A percentile compares a stretch with the other conserved stretches of the same genome.
Evolutionary conservation across 2,888 invertebrate species (phyloP).

Genomic region (Epirrhoe alternata): DNA sequence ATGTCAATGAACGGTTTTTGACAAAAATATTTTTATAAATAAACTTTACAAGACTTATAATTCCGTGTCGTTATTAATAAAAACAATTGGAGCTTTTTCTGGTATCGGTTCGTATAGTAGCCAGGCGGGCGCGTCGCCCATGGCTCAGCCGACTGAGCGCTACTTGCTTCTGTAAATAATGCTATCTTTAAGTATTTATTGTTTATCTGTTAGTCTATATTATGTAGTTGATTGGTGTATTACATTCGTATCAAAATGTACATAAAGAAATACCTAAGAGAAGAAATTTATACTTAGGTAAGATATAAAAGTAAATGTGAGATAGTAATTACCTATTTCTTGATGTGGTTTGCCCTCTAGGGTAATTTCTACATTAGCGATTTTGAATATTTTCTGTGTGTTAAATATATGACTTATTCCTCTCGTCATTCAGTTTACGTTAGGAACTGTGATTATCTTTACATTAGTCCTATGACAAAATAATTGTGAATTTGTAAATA

Average conservation of each 20-base stretch:
- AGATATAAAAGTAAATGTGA: conserved; percentile 20
- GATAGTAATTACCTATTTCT: conserved; percentile 22
- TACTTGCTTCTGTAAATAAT: conserved; percentile 81
- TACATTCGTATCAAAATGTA: conserved; percentile 50
- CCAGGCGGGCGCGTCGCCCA: conserved; percentile 49
- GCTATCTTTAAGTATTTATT: conserved; percentile 81
- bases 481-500: conserved; percentile 43
- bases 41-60: neutral
- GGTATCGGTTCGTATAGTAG: conserved; percentile 52
- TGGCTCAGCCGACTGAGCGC: conserved; percentile 60
- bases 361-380: conserved; percentile 18
- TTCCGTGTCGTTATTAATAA: conserved; percentile 54
- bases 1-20: conserved; percentile 54
- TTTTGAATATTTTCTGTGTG: conserved; percentile 29
- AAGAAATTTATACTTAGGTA: conserved; percentile 18
- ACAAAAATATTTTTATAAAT: neutral
- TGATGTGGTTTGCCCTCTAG: conserved; percentile 25
- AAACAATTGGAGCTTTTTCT: conserved; percentile 59
- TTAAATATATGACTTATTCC: conserved; percentile 27
- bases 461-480: conserved; percentile 36
- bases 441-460: conserved; percentile 37
- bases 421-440: conserved; percentile 26
- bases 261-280: conserved; percentile 31
- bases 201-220: conserved; percentile 72
- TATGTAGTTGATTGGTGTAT: conserved; percentile 59